Evolutionary conservation across 2,113 vertebrate genomes (phyloP), one percentile per base, ranked within the genome.

Genomic region (Galeopterus variegatus): DNA sequence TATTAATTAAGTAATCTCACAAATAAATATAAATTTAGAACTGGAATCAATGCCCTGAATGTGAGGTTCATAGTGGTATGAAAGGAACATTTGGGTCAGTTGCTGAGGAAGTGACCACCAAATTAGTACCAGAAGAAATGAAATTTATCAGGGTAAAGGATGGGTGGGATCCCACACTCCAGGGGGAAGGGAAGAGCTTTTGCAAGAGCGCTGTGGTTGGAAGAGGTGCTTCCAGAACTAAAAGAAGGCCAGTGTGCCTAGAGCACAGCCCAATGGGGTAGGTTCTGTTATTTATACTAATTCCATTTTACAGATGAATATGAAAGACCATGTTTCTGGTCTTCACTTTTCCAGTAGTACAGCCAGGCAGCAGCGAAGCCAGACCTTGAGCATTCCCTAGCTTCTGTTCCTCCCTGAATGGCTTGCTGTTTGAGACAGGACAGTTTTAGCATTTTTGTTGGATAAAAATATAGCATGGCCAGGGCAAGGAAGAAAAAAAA

Each of bases 11-110:
- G 85, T 67, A 56, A 88, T 81, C 36, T 89, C 26, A 60, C n/a
- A 81, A 91, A 69, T 72, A n/a, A 54, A 72, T 70, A n/a, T 88
- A 85, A 91, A 94, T 88, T 72, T 91, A 69, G 54, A 96, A 56
- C 62, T 88, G 52, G 86, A 56, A 60, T 52, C 33, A 33, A 4
- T 79, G 31, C 15, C 86, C 62, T 72, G 28, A 50, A 21, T 50
- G 41, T 48, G 77, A 94, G 56, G 62, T 41, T 24, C 10, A 14
- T 24, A 19, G 41, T 36, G 31, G n/a, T 45, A n/a, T 77, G 18
- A 91, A 36, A 96, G 17, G 26, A 5, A 45, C 45, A 48, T 45
- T 73, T 67, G 82, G 36, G 23, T 8, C 36, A 23, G 18, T 85
- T 9, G 6, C n/a, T 50, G 31, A 69, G 19, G 54, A 88, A 33